Percentiles rank a stretch among this genome's conserved stretches.
These are phyloP conservation scores for Micropterix aruncella DNA, from an alignment of 2,888 invertebrate genomes.

Conservation along the genomic window DNA sequence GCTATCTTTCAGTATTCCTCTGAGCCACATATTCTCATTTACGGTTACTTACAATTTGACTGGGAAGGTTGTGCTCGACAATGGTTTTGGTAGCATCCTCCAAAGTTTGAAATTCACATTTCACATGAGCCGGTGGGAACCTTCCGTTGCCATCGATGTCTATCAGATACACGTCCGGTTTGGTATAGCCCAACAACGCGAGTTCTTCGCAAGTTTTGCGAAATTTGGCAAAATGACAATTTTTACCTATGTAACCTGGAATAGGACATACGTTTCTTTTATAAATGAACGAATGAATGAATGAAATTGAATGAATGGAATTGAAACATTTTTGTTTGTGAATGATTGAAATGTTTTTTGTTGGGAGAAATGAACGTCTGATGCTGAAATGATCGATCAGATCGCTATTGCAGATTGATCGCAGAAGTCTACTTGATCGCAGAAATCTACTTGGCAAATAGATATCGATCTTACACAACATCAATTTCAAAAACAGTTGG, in stretches of 20 bases:
- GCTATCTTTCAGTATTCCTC: background rate
- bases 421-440: too few species aligned
- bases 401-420: background rate
- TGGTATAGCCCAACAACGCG: constrained; percentile 74
- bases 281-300: background rate
- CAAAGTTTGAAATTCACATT: constrained; percentile 81
- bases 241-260: constrained; percentile 73
- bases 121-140: constrained; percentile 82
- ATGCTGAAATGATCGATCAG: background rate
- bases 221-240: constrained; percentile 88
- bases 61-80: constrained; percentile 82
- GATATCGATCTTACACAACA: too few species aligned
- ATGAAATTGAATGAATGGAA: too few species aligned
- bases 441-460: too few species aligned
- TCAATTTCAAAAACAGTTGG: too few species aligned
- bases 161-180: constrained; percentile 82
- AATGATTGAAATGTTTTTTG: background rate
- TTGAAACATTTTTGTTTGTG: too few species aligned
- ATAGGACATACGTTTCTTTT: background rate
- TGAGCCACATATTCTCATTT: too few species aligned
- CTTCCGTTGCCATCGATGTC: constrained; percentile 91
- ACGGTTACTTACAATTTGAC: constrained; percentile 52
- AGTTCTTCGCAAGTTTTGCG: constrained; percentile 87
- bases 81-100: constrained; percentile 80
- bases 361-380: background rate